These are phyloP conservation scores for Piscicola geometra DNA, from an alignment of 2,888 invertebrate genomes.

Conservation along the genomic window DNA sequence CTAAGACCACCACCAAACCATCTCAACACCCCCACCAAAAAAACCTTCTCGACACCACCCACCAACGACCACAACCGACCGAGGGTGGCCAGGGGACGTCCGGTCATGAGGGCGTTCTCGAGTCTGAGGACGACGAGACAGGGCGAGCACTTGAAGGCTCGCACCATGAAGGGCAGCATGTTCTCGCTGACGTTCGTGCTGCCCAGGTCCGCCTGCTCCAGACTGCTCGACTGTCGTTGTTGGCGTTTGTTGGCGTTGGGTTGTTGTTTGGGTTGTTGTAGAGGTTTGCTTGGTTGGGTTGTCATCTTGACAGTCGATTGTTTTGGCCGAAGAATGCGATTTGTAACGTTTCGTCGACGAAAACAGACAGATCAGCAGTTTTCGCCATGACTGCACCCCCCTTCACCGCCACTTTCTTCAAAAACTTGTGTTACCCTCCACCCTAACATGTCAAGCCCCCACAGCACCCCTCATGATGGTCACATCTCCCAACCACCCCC, in stretches of 20 bases:
- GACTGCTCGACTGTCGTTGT: conserved; percentile 66
- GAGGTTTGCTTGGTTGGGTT: not conserved
- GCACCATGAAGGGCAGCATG: conserved; percentile 68
- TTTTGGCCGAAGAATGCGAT: no score
- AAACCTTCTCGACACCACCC: not conserved
- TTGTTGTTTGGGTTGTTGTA: not conserved
- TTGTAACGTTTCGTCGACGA: no score
- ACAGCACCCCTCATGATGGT: no score
- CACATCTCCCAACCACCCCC: no score
- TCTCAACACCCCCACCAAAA: not conserved
- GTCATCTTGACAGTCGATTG: not conserved
- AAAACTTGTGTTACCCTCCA: no score
- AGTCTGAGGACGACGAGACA: conserved; percentile 71
- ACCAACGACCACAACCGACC: conserved; percentile 58
- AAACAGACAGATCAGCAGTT: no score
- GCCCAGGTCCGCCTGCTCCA: conserved; percentile 67
- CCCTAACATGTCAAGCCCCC: no score
- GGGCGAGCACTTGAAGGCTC: conserved; percentile 68
- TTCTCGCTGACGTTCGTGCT: conserved; percentile 66
- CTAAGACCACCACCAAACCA: not conserved
- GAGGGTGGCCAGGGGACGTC: conserved; percentile 69
- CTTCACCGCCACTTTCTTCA: no score
- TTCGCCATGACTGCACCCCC: no score
- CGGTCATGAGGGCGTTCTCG: conserved; percentile 71
- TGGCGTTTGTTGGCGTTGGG: no score